These are phyloP conservation scores for Zaprionus africanus DNA, from an alignment of 1,140 invertebrate species.

Conservation along the genomic window DNA sequence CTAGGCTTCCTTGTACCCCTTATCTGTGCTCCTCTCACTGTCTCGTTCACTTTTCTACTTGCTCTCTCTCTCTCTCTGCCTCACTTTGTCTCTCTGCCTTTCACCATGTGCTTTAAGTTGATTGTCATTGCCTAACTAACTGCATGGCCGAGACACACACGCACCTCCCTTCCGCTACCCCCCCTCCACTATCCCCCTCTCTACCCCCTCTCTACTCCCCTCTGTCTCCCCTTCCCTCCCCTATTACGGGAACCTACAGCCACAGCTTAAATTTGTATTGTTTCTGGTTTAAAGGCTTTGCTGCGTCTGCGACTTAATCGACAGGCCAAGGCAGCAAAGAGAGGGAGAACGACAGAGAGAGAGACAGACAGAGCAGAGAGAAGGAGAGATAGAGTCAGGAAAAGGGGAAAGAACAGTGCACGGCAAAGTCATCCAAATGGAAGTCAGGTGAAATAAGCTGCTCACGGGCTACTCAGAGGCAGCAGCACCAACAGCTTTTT, in stretches of 20 bases:
- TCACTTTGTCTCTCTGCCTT: background rate
- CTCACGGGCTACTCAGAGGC: background rate
- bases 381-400: background rate
- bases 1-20: background rate
- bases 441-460: conserved; percentile 5
- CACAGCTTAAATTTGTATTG: conserved; percentile 37
- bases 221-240: no score
- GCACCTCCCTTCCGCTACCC: background rate
- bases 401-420: background rate
- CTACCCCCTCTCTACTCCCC: background rate
- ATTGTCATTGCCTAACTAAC: conserved; percentile 53
- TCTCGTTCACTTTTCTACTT: background rate
- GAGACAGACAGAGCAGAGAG: background rate
- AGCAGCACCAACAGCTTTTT: no score
- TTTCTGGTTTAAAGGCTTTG: conserved; percentile 36
- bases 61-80: background rate
- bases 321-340: conserved; percentile 17
- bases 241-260: background rate
- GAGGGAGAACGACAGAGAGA: background rate
- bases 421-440: background rate
- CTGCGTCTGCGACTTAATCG: conserved; percentile 29
- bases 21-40: background rate
- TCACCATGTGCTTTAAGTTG: conserved; percentile 24
- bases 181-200: background rate
- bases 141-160: conserved; percentile 27